Conservation (phyloP, 2,113 vertebrate species). For the Sakesphorus luctuosus region DNA sequence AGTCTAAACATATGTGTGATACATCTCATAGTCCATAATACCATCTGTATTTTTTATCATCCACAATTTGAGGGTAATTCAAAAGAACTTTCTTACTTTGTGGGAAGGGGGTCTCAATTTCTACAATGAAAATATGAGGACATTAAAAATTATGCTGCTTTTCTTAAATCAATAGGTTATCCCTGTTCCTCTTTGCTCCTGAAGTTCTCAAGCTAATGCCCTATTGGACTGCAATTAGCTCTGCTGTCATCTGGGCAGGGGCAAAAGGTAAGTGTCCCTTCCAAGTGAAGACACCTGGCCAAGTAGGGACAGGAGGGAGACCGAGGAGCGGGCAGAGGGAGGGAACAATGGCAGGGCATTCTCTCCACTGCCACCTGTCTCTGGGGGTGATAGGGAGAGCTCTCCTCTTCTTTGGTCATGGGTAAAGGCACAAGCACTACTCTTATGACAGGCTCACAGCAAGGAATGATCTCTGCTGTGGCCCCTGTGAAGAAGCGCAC, state of each 20-base stretch:
- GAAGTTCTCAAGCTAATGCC: background rate
- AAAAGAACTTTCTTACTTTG: background rate
- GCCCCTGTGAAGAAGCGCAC: fast-evolving
- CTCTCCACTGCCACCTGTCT: background rate
- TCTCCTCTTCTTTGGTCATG: background rate
- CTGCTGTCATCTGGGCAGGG: background rate
- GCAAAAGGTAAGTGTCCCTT: background rate
- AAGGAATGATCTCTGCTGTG: fast-evolving
- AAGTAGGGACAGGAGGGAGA: background rate
- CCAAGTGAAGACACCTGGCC: fast-evolving
- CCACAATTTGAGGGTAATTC: background rate
- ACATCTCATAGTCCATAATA: background rate
- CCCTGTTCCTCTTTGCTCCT: background rate
- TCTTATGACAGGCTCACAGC: background rate
- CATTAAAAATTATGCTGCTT: background rate
- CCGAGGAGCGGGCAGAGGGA: fast-evolving
- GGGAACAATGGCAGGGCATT: fast-evolving
- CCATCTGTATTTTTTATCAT: background rate
- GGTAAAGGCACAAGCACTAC: background rate
- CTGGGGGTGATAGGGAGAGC: background rate
- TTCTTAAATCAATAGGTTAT: background rate
- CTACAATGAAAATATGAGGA: background rate
- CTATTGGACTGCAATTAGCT: background rate
- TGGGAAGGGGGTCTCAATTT: background rate
- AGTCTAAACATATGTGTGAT: background rate